Percentiles rank a stretch among this genome's conserved stretches.
Conservation (phyloP, 2,888 invertebrate species). For the Oligia latruncula region DNA sequence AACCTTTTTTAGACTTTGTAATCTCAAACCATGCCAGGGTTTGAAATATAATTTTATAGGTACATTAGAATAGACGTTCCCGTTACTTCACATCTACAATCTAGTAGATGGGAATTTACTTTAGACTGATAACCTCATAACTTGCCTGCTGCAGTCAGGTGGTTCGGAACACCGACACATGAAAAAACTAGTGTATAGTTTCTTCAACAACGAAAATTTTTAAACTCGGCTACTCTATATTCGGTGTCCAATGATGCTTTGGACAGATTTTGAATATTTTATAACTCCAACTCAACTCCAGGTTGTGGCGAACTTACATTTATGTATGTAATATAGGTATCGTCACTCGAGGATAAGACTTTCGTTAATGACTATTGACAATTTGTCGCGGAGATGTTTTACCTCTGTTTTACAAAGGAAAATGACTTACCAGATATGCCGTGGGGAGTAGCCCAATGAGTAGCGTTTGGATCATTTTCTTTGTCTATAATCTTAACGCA, state of each 20-base stretch:
- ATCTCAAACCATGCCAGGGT: too few relatives aligned
- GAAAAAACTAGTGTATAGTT: not conserved
- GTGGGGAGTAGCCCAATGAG: constrained; percentile 77
- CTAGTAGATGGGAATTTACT: not conserved
- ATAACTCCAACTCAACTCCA: not conserved
- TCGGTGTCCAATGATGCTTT: not conserved
- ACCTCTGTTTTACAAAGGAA: not conserved
- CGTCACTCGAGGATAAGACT: too few relatives aligned
- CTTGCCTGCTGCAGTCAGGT: not conserved
- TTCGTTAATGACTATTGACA: not conserved
- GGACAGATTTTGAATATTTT: not conserved
- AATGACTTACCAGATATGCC: constrained; percentile 75
- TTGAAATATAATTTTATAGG: too few relatives aligned
- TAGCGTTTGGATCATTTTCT: constrained; percentile 31
- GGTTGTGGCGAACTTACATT: too few relatives aligned
- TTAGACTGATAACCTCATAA: not conserved
- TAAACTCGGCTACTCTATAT: not conserved
- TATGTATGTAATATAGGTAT: not conserved
- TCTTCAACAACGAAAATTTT: not conserved
- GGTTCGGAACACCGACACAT: not conserved
- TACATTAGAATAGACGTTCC: too few relatives aligned
- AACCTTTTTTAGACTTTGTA: too few relatives aligned
- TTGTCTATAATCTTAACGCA: constrained; percentile 77
- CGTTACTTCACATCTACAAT: too few relatives aligned
- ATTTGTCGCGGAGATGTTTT: not conserved